Base-by-base conservation (phyloP, 1,140 invertebrate genomes). In the Neodiprion pinetum region DNA sequence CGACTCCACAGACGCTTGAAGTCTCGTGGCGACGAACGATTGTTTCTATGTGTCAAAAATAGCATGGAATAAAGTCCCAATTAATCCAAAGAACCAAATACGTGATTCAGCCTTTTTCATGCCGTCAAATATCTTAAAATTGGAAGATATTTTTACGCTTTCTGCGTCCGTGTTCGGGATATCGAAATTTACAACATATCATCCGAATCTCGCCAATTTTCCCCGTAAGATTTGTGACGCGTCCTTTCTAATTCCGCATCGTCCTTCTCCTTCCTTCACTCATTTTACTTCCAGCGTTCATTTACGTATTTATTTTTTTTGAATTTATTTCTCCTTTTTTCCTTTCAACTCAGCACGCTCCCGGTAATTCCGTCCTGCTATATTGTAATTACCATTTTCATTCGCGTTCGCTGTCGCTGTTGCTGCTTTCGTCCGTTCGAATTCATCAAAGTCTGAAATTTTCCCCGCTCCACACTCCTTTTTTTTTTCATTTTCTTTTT, bases 371-470 rank as follows among this genome's bases (percentile, higher is more conserved):
- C 28, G 28, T 40, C 2, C 28, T 40, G 28, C 2, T 86, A 86
- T 86, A 86, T 85, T 82, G 83, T 86, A 86, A 87, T 87, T 86
- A 87, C 83, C 85, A 87, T 87, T 87, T 87, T 87, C 84, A 85
- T 87, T 83, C 81, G 81, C 77, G 73, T 78, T 80, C 77, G 78
- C 71, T 75, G 69, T 48, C 74, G 79, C 77, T 75, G 79, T 77
- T 75, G 78, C 81, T 21, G 61, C 14, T 66, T 21, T 21, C 7
- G 61, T 66, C 81, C 84, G 82, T 86, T 76, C 82, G 83, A 87
- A 88, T 87, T 87, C 86, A 87, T 87, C 87, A 88, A 85, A 85
- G 80, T 83, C 79, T 78, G 71, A 71, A 75, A 77, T 78, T 77
- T 84, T 84, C 79, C 79, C 81, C 77, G 76, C 78, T 82, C 83